phyloP scores from a whole-genome alignment of 2,113 vertebrate genomes.

The Sylvilagus bachmani region DNA sequence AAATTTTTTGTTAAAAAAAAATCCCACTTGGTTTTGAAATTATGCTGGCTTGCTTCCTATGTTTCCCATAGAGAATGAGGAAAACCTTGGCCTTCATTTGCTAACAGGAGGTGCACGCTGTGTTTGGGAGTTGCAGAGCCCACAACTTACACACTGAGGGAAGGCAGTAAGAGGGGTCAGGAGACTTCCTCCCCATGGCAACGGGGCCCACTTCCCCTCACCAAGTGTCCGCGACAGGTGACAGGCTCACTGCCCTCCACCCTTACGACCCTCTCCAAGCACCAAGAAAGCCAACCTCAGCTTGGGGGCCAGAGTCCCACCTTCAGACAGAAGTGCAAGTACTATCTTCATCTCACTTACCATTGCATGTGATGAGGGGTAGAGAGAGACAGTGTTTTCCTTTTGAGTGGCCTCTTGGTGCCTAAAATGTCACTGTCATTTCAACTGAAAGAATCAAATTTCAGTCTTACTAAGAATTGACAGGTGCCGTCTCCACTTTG shows the following conservation, averaged over 20 bases:
- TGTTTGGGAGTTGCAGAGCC: not conserved
- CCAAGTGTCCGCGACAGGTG: not conserved
- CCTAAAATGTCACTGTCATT: not conserved
- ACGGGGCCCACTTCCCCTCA: not conserved
- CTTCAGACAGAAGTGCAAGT: not conserved
- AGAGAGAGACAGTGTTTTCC: not conserved
- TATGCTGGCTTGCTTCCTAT: not conserved
- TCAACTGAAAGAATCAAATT: not conserved
- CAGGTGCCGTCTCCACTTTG: not conserved
- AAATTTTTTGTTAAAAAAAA: constrained; percentile 14
- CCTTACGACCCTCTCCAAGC: not conserved
- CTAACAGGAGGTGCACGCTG: not conserved
- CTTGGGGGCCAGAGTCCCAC: not conserved
- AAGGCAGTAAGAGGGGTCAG: not conserved
- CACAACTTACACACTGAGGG: not conserved
- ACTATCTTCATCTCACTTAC: not conserved
- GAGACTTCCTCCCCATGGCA: not conserved
- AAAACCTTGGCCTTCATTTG: constrained; percentile 15
- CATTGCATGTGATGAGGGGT: not conserved
- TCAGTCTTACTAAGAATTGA: not conserved
- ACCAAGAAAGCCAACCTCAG: not conserved
- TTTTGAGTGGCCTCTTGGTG: not conserved
- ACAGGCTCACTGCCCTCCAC: not conserved
- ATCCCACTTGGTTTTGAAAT: constrained; percentile 27
- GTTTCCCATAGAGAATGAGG: constrained; percentile 1